phyloP scores from a whole-genome alignment of 1,140 invertebrate species.

The Drosophila elegans region DNA sequence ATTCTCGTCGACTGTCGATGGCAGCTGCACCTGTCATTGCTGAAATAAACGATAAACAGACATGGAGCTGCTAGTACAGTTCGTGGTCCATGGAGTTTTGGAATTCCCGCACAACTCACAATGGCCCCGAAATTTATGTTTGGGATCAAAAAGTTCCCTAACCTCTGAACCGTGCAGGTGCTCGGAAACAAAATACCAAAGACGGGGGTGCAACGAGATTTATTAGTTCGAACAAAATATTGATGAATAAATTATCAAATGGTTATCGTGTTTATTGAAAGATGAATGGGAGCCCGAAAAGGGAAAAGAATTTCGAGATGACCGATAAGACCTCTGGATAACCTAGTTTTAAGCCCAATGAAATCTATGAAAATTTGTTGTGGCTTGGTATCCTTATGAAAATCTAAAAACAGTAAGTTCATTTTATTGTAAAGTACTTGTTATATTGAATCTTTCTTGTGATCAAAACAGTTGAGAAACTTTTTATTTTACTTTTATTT shows the following conservation, averaged over 20 bases:
- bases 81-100: conserved; percentile 4
- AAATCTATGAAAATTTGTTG: not conserved
- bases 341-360: conserved; percentile 9
- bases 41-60: conserved; percentile 75
- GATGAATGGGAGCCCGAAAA: conserved; percentile 16
- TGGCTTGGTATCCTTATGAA: too few species aligned
- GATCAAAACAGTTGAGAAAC: too few species aligned
- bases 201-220: conserved; percentile 46
- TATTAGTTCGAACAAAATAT: conserved; percentile 53
- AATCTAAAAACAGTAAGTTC: too few species aligned
- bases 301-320: conserved; percentile 20
- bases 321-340: conserved; percentile 18
- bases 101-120: conserved; percentile 34
- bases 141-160: conserved; percentile 62
- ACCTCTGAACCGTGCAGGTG: conserved; percentile 64
- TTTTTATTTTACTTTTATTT: too few species aligned
- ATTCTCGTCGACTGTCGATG: conserved; percentile 56
- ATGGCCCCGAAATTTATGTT: conserved; percentile 62
- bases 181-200: conserved; percentile 51
- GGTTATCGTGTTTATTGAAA: conserved; percentile 10
- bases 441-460: too few species aligned
- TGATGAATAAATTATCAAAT: conserved; percentile 55
- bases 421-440: too few species aligned
- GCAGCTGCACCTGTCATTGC: conserved; percentile 80
- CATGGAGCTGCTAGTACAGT: conserved; percentile 22